These are phyloP conservation scores for Osmerus eperlanus DNA, from an alignment of 2,113 vertebrate genomes.

Conservation along the genomic window DNA sequence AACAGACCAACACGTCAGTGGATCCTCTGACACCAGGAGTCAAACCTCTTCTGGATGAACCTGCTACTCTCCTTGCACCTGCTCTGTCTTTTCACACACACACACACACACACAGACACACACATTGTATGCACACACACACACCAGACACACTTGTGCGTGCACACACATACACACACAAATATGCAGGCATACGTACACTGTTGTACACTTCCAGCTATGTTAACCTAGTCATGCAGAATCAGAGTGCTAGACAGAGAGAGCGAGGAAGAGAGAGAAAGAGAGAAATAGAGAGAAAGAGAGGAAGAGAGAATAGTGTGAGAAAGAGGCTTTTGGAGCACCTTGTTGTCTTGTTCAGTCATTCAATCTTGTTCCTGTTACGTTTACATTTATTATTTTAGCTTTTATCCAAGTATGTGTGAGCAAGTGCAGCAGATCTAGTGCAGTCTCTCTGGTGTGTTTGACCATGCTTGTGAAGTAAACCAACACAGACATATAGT, in stretches of 20 bases:
- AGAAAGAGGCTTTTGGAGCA: not conserved
- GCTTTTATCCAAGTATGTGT: too few species aligned
- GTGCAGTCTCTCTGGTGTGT: too few species aligned
- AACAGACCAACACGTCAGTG: slow-evolving; percentile 46
- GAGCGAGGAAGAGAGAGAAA: not conserved
- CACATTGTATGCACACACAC: not conserved
- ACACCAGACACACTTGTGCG: not conserved
- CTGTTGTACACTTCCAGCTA: not conserved
- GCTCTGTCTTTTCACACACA: slow-evolving; percentile 8
- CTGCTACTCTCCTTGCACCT: slow-evolving; percentile 22
- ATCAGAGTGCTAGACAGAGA: not conserved
- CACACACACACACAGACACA: not conserved
- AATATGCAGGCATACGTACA: not conserved
- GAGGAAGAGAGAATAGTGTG: not conserved
- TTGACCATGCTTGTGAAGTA: too few species aligned
- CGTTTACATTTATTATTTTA: too few species aligned
- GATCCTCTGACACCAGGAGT: slow-evolving; percentile 49
- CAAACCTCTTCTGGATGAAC: slow-evolving; percentile 45
- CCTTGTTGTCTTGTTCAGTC: not conserved
- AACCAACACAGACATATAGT: too few species aligned
- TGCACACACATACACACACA: not conserved
- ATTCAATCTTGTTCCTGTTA: too few species aligned
- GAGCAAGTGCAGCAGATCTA: too few species aligned
- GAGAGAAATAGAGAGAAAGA: not conserved
- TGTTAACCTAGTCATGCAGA: too few species aligned